These are phyloP conservation scores for Furcula furcula DNA, from an alignment of 2,888 invertebrate genomes.

Conservation along the genomic window DNA sequence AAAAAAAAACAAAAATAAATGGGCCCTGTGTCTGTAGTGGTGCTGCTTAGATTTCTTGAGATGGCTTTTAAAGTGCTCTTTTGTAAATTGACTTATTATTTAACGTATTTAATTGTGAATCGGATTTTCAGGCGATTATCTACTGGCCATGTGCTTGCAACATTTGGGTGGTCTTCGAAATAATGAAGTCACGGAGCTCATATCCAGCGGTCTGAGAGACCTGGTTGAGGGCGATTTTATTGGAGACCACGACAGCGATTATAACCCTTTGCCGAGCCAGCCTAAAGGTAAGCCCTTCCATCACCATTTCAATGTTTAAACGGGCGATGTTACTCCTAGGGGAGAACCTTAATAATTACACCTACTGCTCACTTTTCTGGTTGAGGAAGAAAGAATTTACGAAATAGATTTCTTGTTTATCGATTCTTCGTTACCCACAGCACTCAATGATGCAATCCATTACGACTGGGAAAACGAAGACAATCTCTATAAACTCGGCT, in stretches of 20 bases:
- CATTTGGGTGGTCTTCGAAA: conserved; percentile 64
- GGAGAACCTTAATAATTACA: too few species aligned
- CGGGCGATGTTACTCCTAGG: too few species aligned
- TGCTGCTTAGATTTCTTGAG: too few species aligned
- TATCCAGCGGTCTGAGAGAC: conserved; percentile 67
- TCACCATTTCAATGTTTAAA: neutral
- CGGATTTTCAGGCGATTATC: conserved; percentile 56
- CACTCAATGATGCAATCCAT: conserved; percentile 31
- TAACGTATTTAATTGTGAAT: too few species aligned
- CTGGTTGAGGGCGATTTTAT: conserved; percentile 68
- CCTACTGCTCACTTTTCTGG: too few species aligned
- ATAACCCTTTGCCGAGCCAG: conserved; percentile 55
- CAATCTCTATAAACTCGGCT: conserved; percentile 61
- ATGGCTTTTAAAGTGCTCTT: too few species aligned
- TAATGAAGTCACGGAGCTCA: conserved; percentile 66
- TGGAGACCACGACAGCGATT: conserved; percentile 51
- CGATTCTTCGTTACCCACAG: too few species aligned
- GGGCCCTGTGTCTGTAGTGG: too few species aligned
- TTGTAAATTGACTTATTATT: too few species aligned
- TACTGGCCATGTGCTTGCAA: conserved; percentile 62
- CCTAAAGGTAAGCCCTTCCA: conserved; percentile 51
- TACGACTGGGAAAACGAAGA: conserved; percentile 70
- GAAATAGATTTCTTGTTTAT: too few species aligned
- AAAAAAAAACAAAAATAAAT: too few species aligned
- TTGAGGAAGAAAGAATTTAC: too few species aligned